phyloP scores from a whole-genome alignment of 53 echinoderm and acorn worm genomes.

The Paelopatides confundens region DNA sequence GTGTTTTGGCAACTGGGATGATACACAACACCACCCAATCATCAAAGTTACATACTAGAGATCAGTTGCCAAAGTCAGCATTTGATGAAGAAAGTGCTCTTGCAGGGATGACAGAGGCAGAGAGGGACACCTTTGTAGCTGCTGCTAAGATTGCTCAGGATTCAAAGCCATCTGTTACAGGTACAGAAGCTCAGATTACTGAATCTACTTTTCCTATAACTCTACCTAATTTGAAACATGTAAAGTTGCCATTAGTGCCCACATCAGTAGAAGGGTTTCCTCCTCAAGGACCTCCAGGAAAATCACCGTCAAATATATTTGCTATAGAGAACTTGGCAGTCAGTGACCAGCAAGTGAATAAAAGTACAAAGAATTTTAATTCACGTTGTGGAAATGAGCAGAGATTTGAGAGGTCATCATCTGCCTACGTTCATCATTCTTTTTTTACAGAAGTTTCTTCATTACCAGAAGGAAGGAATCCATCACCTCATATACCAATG shows the following conservation, averaged over 20 bases:
- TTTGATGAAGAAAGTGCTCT: slow-evolving; percentile 93
- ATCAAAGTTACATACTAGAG: slow-evolving; percentile 6
- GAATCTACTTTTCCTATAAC: not conserved
- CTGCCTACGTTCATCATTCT: not conserved
- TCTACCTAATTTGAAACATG: not conserved
- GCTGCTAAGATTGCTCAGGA: slow-evolving; percentile 86
- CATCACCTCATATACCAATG: not conserved
- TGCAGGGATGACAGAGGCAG: slow-evolving; percentile 92
- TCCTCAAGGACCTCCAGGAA: not conserved
- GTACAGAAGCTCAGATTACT: not conserved
- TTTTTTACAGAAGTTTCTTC: not conserved
- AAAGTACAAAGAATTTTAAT: not conserved
- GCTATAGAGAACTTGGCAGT: slow-evolving; percentile 29
- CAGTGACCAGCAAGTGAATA: not conserved
- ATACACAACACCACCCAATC: slow-evolving; percentile 41
- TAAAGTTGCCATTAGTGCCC: not conserved
- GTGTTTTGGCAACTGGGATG: slow-evolving; percentile 44
- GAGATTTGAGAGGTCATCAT: not conserved
- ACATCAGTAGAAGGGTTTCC: not conserved
- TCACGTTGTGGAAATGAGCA: not conserved
- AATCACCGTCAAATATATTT: not conserved
- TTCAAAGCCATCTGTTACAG: slow-evolving; percentile 8
- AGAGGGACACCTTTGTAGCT: slow-evolving; percentile 86
- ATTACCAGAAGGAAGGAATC: not conserved
- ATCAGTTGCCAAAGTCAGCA: not conserved